Evolutionary conservation across 2,113 vertebrate species (phyloP).

Genomic region (Gallinago paraguaiae): DNA sequence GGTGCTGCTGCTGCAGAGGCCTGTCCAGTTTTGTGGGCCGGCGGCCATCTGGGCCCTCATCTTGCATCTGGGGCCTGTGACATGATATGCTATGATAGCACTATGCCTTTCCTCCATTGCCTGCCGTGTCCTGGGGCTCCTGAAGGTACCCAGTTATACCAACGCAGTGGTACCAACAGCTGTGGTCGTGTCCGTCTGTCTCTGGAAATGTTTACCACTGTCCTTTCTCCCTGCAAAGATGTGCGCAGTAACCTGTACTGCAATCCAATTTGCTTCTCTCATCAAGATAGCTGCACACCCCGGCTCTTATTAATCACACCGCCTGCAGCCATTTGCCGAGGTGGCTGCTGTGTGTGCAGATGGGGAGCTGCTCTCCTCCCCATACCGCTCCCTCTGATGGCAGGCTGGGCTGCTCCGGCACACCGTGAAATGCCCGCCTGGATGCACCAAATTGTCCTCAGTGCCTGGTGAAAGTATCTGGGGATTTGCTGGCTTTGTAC

Average conservation of each 20-base stretch:
- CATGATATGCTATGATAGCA: background rate
- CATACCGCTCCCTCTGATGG: background rate
- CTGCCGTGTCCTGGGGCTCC: background rate
- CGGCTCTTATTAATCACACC: background rate
- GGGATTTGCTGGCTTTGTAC: background rate
- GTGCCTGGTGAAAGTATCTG: background rate
- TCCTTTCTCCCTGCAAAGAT: background rate
- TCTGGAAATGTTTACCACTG: background rate
- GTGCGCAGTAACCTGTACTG: accelerated
- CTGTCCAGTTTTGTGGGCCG: background rate
- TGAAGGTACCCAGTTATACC: background rate
- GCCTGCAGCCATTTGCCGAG: accelerated
- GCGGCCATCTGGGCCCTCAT: accelerated
- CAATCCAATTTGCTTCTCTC: background rate
- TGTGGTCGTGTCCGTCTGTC: background rate
- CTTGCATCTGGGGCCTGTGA: accelerated
- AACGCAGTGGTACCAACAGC: background rate
- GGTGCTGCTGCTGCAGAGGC: accelerated
- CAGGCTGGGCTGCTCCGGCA: background rate
- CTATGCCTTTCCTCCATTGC: background rate
- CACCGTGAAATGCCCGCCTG: accelerated
- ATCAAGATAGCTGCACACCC: background rate
- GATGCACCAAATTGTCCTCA: background rate
- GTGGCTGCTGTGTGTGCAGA: background rate
- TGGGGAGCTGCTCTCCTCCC: background rate